phyloP scores from a whole-genome alignment of 1,140 invertebrate species.

The Lepidotrigona ventralis region DNA sequence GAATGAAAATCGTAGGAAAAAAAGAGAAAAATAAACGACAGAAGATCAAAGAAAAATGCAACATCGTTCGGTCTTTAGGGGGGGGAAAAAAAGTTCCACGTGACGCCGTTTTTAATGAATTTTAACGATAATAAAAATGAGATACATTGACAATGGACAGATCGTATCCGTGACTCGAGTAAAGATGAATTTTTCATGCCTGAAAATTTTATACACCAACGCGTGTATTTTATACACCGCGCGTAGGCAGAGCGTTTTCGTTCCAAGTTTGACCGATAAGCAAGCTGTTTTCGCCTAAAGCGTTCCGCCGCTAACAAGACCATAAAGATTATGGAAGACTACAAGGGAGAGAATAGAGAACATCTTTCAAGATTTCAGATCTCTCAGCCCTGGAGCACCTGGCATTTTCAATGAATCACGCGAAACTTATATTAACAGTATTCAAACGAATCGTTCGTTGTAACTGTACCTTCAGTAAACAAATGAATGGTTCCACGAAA shows the following conservation, averaged over 20 bases:
- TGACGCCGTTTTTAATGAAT: not conserved
- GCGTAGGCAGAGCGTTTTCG: not conserved
- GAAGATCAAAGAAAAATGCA: constrained; percentile 1
- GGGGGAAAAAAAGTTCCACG: not conserved
- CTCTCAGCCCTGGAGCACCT: not conserved
- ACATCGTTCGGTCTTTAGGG: not conserved
- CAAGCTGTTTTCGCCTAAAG: not conserved
- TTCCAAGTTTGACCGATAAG: not conserved
- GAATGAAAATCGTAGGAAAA: not conserved
- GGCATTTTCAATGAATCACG: not conserved
- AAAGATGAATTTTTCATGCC: not conserved
- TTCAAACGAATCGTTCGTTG: constrained; percentile 4
- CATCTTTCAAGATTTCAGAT: not conserved
- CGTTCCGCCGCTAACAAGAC: not conserved
- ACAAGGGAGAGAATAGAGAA: not conserved
- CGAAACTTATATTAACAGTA: not conserved
- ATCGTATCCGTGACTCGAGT: too few species aligned
- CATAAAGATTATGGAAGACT: too few species aligned
- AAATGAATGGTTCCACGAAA: constrained; percentile 20
- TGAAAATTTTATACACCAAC: not conserved
- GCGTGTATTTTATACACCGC: not conserved
- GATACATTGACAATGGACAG: not conserved
- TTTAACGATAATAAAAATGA: not conserved
- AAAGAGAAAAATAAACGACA: not conserved
- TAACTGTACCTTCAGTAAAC: not conserved